These are phyloP conservation scores for Microcebus ravelobensis DNA, from an alignment of 2,113 vertebrate species.

Conservation along the genomic window DNA sequence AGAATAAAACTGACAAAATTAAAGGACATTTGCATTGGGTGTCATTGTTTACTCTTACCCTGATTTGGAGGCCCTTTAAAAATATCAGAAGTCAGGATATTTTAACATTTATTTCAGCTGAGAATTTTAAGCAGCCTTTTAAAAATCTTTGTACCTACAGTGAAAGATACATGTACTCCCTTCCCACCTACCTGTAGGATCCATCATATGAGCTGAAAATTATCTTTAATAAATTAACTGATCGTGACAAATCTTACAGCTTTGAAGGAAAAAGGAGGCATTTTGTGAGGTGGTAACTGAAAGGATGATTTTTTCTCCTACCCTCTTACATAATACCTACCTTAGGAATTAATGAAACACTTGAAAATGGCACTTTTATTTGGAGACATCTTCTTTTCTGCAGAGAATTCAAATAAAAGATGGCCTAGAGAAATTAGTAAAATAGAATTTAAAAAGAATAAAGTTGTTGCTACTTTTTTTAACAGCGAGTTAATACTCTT, in stretches of 20 bases:
- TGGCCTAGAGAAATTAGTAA: not conserved
- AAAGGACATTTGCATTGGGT: not conserved
- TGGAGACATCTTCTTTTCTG: conserved; percentile 43
- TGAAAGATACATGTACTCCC: not conserved
- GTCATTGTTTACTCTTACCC: not conserved
- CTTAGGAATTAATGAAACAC: conserved; percentile 27
- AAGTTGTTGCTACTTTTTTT: not conserved
- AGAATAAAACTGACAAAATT: not conserved
- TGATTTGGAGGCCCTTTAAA: conserved; percentile 25
- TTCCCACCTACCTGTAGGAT: conserved; percentile 14
- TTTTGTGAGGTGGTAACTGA: conserved; percentile 28
- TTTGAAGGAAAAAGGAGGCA: conserved; percentile 38
- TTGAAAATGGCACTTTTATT: conserved; percentile 40
- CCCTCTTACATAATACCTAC: conserved; percentile 3
- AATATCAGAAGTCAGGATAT: not conserved
- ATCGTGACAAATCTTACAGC: conserved; percentile 46
- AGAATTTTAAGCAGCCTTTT: conserved; percentile 30
- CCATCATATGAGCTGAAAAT: conserved; percentile 28
- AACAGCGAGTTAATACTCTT: not conserved
- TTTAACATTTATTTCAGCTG: conserved; percentile 10
- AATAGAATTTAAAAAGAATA: conserved; percentile 16
- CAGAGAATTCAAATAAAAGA: conserved; percentile 47
- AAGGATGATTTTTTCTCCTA: not conserved
- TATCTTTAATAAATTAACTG: conserved; percentile 10
- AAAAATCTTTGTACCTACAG: not conserved